Percentiles rank a stretch among this genome's conserved stretches.
Conservation (phyloP, 2,888 invertebrate genomes). For the Seira musarum region DNA sequence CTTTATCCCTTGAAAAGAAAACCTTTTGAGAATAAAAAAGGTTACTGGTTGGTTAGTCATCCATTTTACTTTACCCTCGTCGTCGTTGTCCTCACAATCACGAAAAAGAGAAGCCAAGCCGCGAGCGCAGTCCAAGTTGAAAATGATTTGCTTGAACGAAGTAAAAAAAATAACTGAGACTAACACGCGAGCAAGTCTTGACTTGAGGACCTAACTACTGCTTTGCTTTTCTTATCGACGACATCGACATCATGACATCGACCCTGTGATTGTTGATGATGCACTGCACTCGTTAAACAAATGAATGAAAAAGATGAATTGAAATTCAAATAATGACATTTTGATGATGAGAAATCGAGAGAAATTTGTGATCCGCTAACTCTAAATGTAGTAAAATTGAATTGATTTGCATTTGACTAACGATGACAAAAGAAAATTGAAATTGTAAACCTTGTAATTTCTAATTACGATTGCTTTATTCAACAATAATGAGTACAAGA, state of each 20-base stretch:
- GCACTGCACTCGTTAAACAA: too few species aligned
- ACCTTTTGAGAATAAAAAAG: not conserved
- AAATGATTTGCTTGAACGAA: not conserved
- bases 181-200: too few species aligned
- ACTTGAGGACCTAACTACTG: not conserved
- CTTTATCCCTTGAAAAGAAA: not conserved
- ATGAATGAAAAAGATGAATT: too few species aligned
- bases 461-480: not conserved
- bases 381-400: not conserved
- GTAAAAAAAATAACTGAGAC: too few species aligned
- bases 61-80: not conserved
- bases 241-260: too few species aligned
- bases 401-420: not conserved
- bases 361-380: not conserved
- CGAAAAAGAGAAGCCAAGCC: not conserved
- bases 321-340: too few species aligned
- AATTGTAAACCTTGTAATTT: not conserved
- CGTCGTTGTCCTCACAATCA: not conserved
- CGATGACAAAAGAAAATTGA: not conserved
- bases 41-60: slow-evolving; percentile 11
- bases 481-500: not conserved
- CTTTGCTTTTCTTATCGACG: not conserved
- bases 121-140: not conserved
- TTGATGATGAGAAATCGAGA: not conserved
- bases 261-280: too few species aligned